Evolutionary conservation across 2,113 vertebrate genomes (phyloP).

Genomic region (Struthidea cinerea): DNA sequence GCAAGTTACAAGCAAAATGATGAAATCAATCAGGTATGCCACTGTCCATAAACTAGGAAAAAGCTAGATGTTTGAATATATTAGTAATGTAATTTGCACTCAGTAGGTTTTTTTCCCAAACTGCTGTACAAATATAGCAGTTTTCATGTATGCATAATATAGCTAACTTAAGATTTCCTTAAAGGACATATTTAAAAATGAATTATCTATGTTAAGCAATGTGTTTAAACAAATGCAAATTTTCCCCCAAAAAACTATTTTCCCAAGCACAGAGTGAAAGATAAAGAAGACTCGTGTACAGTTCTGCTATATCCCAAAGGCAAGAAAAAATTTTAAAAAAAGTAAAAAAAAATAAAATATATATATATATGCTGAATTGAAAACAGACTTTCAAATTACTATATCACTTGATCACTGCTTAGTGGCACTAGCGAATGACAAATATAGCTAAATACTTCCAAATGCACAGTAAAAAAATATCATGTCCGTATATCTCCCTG

Average conservation of each 20-base stretch:
- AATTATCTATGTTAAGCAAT: neutral
- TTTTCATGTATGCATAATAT: neutral
- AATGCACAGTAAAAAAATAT: slow-evolving; percentile 83
- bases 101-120: neutral
- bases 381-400: slow-evolving; percentile 69
- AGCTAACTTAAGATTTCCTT: neutral
- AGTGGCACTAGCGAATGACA: slow-evolving; percentile 71
- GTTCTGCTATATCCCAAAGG: neutral
- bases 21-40: neutral
- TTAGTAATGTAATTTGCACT: neutral
- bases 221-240: neutral
- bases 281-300: neutral
- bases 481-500: slow-evolving; percentile 82
- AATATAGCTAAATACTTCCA: slow-evolving; percentile 85
- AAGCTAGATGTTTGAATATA: neutral
- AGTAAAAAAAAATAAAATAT: neutral
- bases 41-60: neutral
- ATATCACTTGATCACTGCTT: slow-evolving; percentile 69
- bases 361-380: slow-evolving; percentile 26
- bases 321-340: neutral
- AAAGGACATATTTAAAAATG: neutral
- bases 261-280: neutral
- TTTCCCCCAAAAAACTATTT: neutral
- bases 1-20: neutral
- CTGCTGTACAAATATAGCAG: neutral